Evolutionary conservation across 2,888 invertebrate species (phyloP), one percentile per base, ranked within the genome.

Genomic region (Drosophila engyochracea): DNA sequence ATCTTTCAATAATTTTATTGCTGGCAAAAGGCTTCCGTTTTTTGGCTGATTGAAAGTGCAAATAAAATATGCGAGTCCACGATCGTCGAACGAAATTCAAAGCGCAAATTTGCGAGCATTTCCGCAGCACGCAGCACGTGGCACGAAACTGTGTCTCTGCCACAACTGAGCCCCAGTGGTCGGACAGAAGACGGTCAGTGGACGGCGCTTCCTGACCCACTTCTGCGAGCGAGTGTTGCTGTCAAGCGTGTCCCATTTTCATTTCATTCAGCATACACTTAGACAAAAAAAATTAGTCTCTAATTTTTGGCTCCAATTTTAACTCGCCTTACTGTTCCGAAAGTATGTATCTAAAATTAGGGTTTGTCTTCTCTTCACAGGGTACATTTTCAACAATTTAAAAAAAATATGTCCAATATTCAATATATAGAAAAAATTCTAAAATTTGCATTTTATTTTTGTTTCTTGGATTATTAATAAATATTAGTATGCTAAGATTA

Each of bases 11-110:
- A 89, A 81, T 86, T 87, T 79, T 73, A 79, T 79, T 77, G 74
- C 74, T 54, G 67, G 62, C 64, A 71, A 72, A 63, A 77, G 70
- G 67, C 76, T 73, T 89, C 79, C 83, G 82, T 67, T 82, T 76
- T 79, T 67, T 54, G 67, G 67, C 79, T 84, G 87, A 87, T 87
- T 87, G 89, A 86, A 83, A 76, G 76, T 61, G 73, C 86, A 76
- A 86, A 87, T 90, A 89, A 86, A 89, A 86, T 84, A 89, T 89
- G 84, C 87, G 77, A 83, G 75, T 71, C 74, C 86, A 89, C 89
- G 89, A 89, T 89, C 86, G 72, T 31, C 68, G 49, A 25, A 54
- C 41, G 33, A 81, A 90, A 88, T 83, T 81, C 89, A 74, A 79
- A 83, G 84, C 82, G 82, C 70, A 82, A 89, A 86, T 87, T 87